Percentiles rank a stretch among this genome's conserved stretches.
Conservation (phyloP, 2,113 vertebrate genomes). For the human region DNA sequence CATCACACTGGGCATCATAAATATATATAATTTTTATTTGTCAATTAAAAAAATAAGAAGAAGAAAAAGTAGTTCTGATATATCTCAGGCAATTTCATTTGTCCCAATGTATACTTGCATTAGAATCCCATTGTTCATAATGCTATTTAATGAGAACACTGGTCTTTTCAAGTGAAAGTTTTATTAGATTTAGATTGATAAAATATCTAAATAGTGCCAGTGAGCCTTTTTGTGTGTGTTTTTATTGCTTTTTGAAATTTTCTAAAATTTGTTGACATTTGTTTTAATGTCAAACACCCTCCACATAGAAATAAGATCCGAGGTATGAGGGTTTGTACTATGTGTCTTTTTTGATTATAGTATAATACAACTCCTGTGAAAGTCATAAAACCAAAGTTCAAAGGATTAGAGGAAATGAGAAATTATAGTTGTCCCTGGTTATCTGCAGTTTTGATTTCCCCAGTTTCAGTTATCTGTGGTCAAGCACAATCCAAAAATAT, state of each 20-base stretch:
- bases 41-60: not conserved
- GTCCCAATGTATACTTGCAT: not conserved
- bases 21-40: not conserved
- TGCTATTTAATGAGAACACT: not conserved
- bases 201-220: not conserved
- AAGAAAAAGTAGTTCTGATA: not conserved
- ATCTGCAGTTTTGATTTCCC: not conserved
- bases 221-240: not conserved
- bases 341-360: not conserved
- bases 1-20: not conserved
- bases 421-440: not conserved
- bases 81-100: not conserved
- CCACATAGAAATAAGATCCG: not conserved
- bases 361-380: not conserved
- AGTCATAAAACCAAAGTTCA: conserved; percentile 5
- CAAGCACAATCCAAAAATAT: not conserved
- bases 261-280: not conserved
- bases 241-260: conserved; percentile 20
- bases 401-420: not conserved
- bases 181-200: conserved; percentile 30
- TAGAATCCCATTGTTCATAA: not conserved
- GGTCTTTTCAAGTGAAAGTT: not conserved
- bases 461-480: not conserved
- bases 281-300: not conserved
- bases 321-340: not conserved